Percentiles rank a stretch among this genome's conserved stretches.
phyloP scores from a whole-genome alignment of 2,113 vertebrate species.

The Ciconia stormi region DNA sequence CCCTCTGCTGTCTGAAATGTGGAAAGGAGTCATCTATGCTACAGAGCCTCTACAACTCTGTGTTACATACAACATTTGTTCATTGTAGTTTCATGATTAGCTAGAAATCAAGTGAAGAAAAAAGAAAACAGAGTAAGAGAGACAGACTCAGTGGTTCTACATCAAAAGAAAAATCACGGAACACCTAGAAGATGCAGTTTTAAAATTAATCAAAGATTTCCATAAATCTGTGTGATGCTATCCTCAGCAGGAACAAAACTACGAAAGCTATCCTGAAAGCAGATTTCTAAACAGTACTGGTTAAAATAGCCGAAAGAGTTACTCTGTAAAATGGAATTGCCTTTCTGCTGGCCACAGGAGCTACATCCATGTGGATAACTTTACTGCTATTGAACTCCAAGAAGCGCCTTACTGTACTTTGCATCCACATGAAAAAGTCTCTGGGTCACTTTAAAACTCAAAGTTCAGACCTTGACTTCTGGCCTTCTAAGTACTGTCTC shows the following conservation, averaged over 20 bases:
- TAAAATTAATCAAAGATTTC: neutral
- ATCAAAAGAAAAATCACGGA: neutral
- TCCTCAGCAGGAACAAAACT: neutral
- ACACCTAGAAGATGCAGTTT: neutral
- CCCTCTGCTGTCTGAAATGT: constrained; percentile 22
- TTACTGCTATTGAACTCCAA: neutral
- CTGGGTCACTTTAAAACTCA: neutral
- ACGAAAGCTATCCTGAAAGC: neutral
- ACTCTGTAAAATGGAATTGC: neutral
- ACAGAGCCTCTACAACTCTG: neutral
- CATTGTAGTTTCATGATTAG: neutral
- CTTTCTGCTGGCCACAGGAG: neutral
- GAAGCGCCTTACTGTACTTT: neutral
- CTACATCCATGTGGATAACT: neutral
- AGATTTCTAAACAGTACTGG: neutral
- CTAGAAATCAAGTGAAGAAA: neutral
- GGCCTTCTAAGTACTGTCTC: neutral
- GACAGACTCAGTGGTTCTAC: neutral
- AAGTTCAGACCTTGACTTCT: neutral
- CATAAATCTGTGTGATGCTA: neutral
- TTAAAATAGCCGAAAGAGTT: neutral
- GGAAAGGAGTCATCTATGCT: neutral
- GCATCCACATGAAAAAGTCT: neutral
- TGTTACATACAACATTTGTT: rapidly evolving
- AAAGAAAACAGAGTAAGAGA: neutral